A percentile compares a stretch with the other conserved stretches of the same genome.
Evolutionary conservation across 2,888 invertebrate species (phyloP).

Genomic region (Megaustenia siamemsis): DNA sequence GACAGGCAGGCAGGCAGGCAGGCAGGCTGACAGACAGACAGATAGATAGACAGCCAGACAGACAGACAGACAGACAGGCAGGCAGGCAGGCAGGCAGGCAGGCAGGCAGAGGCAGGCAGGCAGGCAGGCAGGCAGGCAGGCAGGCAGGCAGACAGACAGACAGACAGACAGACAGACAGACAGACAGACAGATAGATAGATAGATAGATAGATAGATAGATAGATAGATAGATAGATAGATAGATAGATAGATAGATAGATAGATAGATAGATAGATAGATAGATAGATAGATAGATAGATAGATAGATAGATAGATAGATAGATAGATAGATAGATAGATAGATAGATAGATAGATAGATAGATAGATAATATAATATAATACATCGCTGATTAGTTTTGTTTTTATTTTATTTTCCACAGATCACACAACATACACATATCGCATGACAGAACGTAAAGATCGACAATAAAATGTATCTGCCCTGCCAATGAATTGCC

Average conservation of each 20-base stretch:
- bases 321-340: constrained; percentile 15
- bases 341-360: constrained; percentile 1
- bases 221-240: constrained; percentile 15
- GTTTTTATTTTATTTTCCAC: too few species aligned
- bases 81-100: too few species aligned
- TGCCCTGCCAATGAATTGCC: too few species aligned
- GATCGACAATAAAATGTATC: too few species aligned
- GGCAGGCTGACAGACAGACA: too few species aligned
- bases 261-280: constrained; percentile 4
- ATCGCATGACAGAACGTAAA: too few species aligned
- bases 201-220: constrained; percentile 15
- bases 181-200: not conserved
- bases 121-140: not conserved
- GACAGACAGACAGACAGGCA: too few species aligned
- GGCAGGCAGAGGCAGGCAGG: not conserved
- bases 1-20: too few species aligned
- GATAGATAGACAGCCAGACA: too few species aligned
- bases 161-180: not conserved
- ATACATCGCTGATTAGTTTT: not conserved
- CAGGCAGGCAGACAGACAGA: too few species aligned
- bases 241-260: not conserved
- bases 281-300: not conserved
- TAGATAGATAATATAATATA: not conserved
- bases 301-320: not conserved
- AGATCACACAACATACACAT: too few species aligned